phyloP scores from a whole-genome alignment of 2,888 invertebrate genomes.

The Cryptocheilus praepositus region DNA sequence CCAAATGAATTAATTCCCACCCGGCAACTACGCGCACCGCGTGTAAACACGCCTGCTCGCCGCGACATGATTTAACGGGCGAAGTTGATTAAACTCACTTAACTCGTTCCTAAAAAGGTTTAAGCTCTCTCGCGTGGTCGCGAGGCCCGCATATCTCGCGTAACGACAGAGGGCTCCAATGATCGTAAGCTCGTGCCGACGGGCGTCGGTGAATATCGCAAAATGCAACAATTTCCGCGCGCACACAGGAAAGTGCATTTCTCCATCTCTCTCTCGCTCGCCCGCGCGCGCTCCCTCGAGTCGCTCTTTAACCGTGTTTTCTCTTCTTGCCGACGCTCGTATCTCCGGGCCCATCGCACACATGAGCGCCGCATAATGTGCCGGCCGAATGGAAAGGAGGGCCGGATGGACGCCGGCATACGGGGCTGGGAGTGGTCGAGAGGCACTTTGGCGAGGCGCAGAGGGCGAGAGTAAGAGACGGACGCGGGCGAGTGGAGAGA shows the following conservation, averaged over 20 bases:
- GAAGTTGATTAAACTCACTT: no score
- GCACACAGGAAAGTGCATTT: background rate
- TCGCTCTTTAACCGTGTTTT: slow-evolving; percentile 21
- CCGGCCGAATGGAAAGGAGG: slow-evolving; percentile 40
- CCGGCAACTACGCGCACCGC: no score
- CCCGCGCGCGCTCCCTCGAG: slow-evolving; percentile 13
- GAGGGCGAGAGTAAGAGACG: slow-evolving; percentile 26
- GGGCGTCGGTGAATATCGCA: slow-evolving; percentile 2
- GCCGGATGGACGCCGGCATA: slow-evolving; percentile 43
- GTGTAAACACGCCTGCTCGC: no score
- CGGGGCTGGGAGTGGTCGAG: slow-evolving; percentile 55
- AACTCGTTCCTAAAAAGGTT: no score
- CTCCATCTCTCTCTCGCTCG: no score
- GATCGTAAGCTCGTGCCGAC: slow-evolving; percentile 11
- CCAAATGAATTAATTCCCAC: no score
- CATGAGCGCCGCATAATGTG: slow-evolving; percentile 37
- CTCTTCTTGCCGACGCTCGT: slow-evolving; percentile 29
- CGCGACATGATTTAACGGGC: no score
- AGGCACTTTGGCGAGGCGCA: slow-evolving; percentile 36
- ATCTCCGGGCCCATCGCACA: slow-evolving; percentile 32
- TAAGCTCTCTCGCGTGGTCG: no score
- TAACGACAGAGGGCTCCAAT: no score
- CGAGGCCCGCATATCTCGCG: no score
- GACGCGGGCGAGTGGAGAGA: slow-evolving; percentile 18
- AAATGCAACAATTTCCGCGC: slow-evolving; percentile 19